These are phyloP conservation scores for Hemaris fuciformis DNA, from an alignment of 2,888 invertebrate species.

Conservation along the genomic window DNA sequence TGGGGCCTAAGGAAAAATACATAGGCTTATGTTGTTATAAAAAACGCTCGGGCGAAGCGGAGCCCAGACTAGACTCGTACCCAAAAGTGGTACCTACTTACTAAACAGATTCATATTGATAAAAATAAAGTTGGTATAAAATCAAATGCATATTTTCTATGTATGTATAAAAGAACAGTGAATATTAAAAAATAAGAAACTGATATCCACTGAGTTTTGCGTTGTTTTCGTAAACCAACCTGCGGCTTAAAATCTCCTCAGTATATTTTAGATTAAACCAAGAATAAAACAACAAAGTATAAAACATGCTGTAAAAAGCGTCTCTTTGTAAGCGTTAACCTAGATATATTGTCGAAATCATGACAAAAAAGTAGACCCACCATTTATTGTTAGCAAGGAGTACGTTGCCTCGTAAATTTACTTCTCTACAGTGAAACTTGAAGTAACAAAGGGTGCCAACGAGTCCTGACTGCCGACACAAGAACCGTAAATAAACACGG, in stretches of 20 bases:
- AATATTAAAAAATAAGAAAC: too few relatives aligned
- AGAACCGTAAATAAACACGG: constrained; percentile 24
- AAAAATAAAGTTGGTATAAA: too few relatives aligned
- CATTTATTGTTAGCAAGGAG: constrained; percentile 5
- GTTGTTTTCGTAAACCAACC: background rate
- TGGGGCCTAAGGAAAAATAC: too few relatives aligned
- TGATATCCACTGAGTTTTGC: background rate
- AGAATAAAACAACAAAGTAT: background rate
- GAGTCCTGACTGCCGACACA: constrained; percentile 16
- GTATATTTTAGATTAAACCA: background rate
- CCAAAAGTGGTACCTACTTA: too few relatives aligned
- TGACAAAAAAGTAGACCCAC: background rate
- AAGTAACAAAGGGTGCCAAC: constrained; percentile 24
- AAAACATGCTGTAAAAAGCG: background rate
- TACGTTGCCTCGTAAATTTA: constrained; percentile 17
- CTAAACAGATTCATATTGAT: too few relatives aligned
- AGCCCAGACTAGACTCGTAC: too few relatives aligned
- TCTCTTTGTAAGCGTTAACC: background rate
- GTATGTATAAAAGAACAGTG: too few relatives aligned
- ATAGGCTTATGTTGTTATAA: too few relatives aligned
- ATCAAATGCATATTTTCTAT: too few relatives aligned
- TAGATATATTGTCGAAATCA: background rate
- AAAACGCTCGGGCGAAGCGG: too few relatives aligned
- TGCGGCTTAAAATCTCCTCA: background rate
- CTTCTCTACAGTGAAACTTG: constrained; percentile 21